phyloP scores from a whole-genome alignment of 2,888 invertebrate species.

The Phlogophora meticulosa region DNA sequence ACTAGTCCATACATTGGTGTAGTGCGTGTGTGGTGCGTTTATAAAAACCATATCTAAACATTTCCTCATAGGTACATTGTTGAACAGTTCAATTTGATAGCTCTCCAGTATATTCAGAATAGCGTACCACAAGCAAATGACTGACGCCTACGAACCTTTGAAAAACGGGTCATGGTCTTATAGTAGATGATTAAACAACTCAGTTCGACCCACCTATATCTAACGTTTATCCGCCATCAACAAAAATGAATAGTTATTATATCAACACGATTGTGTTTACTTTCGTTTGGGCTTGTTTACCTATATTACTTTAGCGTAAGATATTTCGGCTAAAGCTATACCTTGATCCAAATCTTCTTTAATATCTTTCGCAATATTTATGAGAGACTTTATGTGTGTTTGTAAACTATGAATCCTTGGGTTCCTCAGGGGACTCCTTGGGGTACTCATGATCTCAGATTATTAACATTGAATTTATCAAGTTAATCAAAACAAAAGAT shows the following conservation, averaged over 20 bases:
- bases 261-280: slow-evolving; percentile 3
- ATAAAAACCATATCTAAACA: neutral
- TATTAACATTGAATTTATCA: neutral
- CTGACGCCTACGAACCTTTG: slow-evolving; percentile 14
- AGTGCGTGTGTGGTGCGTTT: no score
- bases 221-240: slow-evolving; percentile 1
- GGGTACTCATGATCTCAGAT: slow-evolving; percentile 13
- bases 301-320: neutral
- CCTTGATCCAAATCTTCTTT: neutral
- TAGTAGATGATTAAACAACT: slow-evolving; percentile 21
- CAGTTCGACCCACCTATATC: slow-evolving; percentile 1
- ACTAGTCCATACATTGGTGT: no score
- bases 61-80: neutral
- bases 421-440: no score
- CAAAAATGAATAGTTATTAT: slow-evolving; percentile 12
- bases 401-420: slow-evolving; percentile 3
- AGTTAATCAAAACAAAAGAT: neutral
- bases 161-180: slow-evolving; percentile 52
- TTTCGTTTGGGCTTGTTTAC: neutral
- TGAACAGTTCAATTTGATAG: neutral
- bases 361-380: neutral
- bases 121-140: slow-evolving; percentile 11
- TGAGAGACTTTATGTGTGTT: neutral
- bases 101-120: neutral
- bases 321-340: neutral